Percentiles rank a stretch among this genome's conserved stretches.
These are phyloP conservation scores for Atopsyche davidsoni DNA, from an alignment of 1,140 invertebrate species.

Conservation along the genomic window DNA sequence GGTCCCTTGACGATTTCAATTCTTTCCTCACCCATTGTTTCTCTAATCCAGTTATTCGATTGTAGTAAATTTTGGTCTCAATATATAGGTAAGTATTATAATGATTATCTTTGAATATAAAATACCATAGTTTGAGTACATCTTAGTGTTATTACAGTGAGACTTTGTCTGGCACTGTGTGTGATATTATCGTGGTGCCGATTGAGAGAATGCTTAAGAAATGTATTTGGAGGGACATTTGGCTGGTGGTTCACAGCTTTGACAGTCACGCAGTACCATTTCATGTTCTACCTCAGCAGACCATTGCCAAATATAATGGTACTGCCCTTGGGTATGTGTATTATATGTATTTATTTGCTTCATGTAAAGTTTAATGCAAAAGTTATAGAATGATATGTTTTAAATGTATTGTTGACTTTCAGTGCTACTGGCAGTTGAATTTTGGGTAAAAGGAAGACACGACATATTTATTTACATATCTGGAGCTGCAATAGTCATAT, in stretches of 20 bases:
- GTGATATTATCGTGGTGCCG: constrained; percentile 70
- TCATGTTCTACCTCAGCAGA: constrained; percentile 93
- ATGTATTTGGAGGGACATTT: constrained; percentile 72
- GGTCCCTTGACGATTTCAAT: constrained; percentile 82
- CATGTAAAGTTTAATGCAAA: not conserved
- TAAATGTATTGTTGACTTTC: constrained; percentile 41
- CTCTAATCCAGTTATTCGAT: constrained; percentile 60
- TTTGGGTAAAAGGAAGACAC: constrained; percentile 76
- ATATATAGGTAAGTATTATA: constrained; percentile 69
- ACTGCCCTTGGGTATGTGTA: constrained; percentile 71
- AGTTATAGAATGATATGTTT: constrained; percentile 15
- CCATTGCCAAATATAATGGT: constrained; percentile 96
- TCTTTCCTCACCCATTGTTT: constrained; percentile 70
- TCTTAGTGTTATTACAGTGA: constrained; percentile 61
- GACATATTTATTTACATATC: constrained; percentile 75
- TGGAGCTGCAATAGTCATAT: constrained; percentile 83
- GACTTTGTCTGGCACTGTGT: constrained; percentile 66
- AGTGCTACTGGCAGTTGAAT: constrained; percentile 82
- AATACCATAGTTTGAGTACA: constrained; percentile 3
- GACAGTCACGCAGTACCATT: constrained; percentile 92
- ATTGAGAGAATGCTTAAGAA: constrained; percentile 64
- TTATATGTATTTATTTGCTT: constrained; percentile 48
- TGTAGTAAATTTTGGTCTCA: constrained; percentile 85
- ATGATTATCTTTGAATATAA: constrained; percentile 6
- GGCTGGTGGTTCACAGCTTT: constrained; percentile 79